Evolutionary conservation across 2,797 vertebrate species (phyloP).

Genomic region (Sebastiscus albofasciatus): DNA sequence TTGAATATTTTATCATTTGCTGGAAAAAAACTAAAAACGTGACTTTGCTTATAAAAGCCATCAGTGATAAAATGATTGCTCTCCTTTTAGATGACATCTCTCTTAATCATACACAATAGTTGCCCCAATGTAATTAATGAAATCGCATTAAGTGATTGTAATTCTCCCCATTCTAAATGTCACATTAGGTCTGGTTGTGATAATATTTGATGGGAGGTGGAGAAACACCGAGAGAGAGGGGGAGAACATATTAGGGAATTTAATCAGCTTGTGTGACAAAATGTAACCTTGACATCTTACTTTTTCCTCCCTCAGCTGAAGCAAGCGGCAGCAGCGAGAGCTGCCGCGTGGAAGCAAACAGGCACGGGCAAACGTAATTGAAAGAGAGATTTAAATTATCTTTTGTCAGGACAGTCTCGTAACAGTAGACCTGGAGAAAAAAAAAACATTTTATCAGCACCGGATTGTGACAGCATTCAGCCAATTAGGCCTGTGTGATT

Average conservation of each 20-base stretch:
- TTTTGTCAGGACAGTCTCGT: conserved; percentile 43
- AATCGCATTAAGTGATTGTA: conserved; percentile 67
- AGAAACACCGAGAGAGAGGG: conserved; percentile 31
- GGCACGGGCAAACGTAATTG: conserved; percentile 36
- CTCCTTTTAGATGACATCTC: conserved; percentile 59
- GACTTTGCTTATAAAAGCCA: conserved; percentile 22
- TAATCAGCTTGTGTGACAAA: conserved; percentile 72
- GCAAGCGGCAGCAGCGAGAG: conserved; percentile 13
- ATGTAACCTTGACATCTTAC: conserved; percentile 67
- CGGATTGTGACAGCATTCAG: conserved; percentile 38
- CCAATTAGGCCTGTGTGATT: conserved; percentile 69
- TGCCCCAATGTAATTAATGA: conserved; percentile 61
- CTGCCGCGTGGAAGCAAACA: conserved; percentile 36
- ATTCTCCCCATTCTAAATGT: conserved; percentile 70
- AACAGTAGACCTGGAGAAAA: conserved; percentile 21
- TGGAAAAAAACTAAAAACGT: neutral
- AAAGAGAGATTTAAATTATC: conserved; percentile 65
- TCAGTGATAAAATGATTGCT: conserved; percentile 12
- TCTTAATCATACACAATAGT: conserved; percentile 64
- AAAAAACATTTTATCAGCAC: conserved; percentile 48
- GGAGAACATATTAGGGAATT: conserved; percentile 52
- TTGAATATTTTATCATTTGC: conserved; percentile 12
- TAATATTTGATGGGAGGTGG: conserved; percentile 63
- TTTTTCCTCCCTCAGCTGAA: conserved; percentile 30
- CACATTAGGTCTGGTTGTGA: conserved; percentile 68